phyloP scores from a whole-genome alignment of 2,113 vertebrate genomes.

The Calidris pygmaea region DNA sequence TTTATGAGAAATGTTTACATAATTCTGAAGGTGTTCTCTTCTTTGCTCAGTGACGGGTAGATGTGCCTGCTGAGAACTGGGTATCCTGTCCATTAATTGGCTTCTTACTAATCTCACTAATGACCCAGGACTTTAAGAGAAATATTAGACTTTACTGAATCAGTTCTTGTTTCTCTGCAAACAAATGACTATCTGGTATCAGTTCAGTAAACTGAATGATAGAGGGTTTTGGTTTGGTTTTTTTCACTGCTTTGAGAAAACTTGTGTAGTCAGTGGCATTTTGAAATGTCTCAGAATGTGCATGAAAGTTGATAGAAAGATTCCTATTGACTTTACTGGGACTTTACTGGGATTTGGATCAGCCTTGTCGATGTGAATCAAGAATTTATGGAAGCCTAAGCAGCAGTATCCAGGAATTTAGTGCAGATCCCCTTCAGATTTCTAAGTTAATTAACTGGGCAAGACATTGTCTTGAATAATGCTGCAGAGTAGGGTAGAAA shows the following conservation, averaged over 20 bases:
- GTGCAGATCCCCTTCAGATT: background rate
- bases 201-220: background rate
- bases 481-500: background rate
- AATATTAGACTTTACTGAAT: background rate
- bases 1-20: background rate
- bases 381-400: conserved; percentile 33
- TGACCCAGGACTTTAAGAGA: background rate
- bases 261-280: background rate
- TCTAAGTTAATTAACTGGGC: conserved; percentile 5
- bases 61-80: background rate
- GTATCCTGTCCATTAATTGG: background rate
- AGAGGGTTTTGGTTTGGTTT: background rate
- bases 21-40: background rate
- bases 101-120: background rate
- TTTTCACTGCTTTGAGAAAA: background rate
- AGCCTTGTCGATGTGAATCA: conserved; percentile 1
- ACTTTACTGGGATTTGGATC: conserved; percentile 1
- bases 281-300: background rate
- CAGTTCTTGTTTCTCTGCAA: background rate
- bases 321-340: background rate
- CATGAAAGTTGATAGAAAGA: background rate
- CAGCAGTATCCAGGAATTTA: background rate
- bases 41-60: background rate
- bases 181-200: background rate
- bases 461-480: background rate